Conservation (phyloP, 2,888 invertebrate species). For the Agonopterix subpropinquella region DNA sequence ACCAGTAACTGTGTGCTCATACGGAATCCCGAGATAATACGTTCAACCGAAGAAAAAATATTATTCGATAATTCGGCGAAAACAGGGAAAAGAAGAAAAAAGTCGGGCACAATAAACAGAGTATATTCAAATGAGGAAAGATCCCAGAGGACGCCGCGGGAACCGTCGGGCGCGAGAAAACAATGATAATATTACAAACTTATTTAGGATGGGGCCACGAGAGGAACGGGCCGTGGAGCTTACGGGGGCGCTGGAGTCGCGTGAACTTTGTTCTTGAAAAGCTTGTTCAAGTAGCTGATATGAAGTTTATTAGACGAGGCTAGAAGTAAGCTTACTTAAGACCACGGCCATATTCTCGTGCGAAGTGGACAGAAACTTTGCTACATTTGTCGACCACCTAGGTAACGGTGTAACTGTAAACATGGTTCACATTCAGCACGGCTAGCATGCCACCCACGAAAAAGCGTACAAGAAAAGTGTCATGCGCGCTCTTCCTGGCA, state of each 20-base stretch:
- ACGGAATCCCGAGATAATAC: constrained; percentile 49
- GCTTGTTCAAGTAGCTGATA: no score
- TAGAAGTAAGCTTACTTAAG: no score
- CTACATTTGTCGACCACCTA: no score
- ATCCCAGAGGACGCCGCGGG: constrained; percentile 25
- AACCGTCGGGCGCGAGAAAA: constrained; percentile 40
- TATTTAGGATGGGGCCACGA: constrained; percentile 50
- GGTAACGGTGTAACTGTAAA: no score
- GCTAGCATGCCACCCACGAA: no score
- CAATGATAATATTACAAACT: constrained; percentile 71
- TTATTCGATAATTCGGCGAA: constrained; percentile 59
- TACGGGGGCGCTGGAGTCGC: neutral
- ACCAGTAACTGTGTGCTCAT: constrained; percentile 6
- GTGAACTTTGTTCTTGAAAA: no score
- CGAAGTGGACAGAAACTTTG: no score
- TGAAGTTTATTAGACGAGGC: no score
- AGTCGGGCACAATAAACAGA: constrained; percentile 60
- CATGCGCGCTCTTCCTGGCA: no score
- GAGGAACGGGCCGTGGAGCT: constrained; percentile 12
- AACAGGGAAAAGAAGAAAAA: constrained; percentile 42
- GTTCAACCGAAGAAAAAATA: constrained; percentile 49
- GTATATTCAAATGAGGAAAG: constrained; percentile 64
- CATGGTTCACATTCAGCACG: no score
- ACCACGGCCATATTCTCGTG: no score
- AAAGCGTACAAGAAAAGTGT: no score